Conservation (phyloP, 2,888 invertebrate species). For the Drosophila seclusa region DNA sequence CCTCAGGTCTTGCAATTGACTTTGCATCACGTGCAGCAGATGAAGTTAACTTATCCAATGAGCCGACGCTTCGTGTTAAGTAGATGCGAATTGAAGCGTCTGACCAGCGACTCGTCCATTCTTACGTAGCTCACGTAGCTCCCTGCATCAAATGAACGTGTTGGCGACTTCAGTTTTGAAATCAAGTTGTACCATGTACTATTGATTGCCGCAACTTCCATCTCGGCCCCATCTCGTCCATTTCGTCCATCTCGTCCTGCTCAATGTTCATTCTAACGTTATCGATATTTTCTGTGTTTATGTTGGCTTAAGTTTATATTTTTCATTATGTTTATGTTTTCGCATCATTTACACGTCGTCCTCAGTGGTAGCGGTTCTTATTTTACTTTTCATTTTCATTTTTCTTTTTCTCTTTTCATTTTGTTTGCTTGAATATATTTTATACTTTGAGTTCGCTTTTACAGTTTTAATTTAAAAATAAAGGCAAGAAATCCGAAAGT, state of each 20-base stretch:
- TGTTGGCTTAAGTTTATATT: slow-evolving; percentile 68
- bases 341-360: slow-evolving; percentile 68
- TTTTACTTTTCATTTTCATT: slow-evolving; percentile 2
- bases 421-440: slow-evolving; percentile 53
- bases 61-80: slow-evolving; percentile 53
- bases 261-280: slow-evolving; percentile 41
- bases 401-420: slow-evolving; percentile 11
- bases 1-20: slow-evolving; percentile 19
- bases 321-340: slow-evolving; percentile 74
- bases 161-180: slow-evolving; percentile 40
- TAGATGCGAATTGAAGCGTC: slow-evolving; percentile 65
- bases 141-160: slow-evolving; percentile 59
- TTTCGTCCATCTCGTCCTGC: neutral
- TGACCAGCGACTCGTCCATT: slow-evolving; percentile 35
- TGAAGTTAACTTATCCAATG: slow-evolving; percentile 71
- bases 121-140: slow-evolving; percentile 64
- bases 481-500: slow-evolving; percentile 54
- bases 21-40: slow-evolving; percentile 62
- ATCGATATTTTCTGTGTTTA: slow-evolving; percentile 64
- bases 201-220: neutral
- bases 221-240: neutral
- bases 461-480: slow-evolving; percentile 68
- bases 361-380: slow-evolving; percentile 15
- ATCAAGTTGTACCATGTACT: slow-evolving; percentile 4
- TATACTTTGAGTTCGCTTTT: slow-evolving; percentile 53